A percentile compares a stretch with the other conserved stretches of the same genome.
These are phyloP conservation scores for Hyperopisus bebe DNA, from an alignment of 2,113 vertebrate species.

Conservation along the genomic window DNA sequence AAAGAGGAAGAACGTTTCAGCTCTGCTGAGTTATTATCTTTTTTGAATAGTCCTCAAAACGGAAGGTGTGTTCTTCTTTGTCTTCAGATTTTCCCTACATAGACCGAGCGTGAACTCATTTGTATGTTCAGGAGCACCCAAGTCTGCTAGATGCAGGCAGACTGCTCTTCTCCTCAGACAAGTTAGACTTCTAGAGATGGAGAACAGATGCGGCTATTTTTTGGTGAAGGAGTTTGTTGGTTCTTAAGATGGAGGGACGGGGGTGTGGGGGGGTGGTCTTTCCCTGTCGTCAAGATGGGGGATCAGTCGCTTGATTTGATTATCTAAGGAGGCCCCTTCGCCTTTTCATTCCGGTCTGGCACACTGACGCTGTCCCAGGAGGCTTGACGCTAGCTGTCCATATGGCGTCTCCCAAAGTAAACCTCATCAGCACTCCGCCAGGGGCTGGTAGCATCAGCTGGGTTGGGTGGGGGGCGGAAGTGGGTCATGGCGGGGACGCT, in stretches of 20 bases:
- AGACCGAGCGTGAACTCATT: background rate
- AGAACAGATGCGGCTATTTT: background rate
- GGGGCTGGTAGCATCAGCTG: slow-evolving; percentile 19
- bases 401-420: slow-evolving; percentile 4
- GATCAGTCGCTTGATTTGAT: background rate
- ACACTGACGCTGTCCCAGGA: background rate
- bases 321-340: background rate
- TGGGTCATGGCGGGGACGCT: slow-evolving; percentile 54
- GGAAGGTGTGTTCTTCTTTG: background rate
- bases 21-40: background rate
- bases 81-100: background rate
- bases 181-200: background rate
- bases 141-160: background rate
- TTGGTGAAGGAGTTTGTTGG: background rate
- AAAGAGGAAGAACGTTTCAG: background rate
- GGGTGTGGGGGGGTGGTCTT: background rate
- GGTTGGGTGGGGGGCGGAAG: slow-evolving; percentile 38
- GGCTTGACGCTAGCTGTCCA: slow-evolving; percentile 6
- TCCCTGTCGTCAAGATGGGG: background rate
- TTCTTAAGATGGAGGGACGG: background rate
- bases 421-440: background rate
- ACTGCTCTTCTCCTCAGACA: background rate
- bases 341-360: background rate
- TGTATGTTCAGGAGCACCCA: background rate
- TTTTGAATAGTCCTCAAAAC: background rate